Evolutionary conservation across 2,888 invertebrate genomes (phyloP), one percentile per base, ranked within the genome.

Genomic region (Brachypterus glaber): DNA sequence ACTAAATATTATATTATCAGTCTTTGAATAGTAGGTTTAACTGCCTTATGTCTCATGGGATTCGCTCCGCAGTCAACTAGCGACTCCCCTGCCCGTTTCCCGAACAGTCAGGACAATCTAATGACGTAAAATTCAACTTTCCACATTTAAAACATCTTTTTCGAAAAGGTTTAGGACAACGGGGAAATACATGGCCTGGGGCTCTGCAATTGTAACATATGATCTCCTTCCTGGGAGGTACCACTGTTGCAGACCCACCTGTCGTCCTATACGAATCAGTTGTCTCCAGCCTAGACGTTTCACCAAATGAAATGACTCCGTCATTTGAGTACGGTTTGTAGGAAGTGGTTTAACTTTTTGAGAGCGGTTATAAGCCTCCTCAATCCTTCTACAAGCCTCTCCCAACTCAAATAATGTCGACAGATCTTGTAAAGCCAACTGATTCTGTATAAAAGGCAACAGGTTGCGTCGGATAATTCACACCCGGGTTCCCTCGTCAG

Each of bases 391-490:
- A 11, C 7, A 1, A 17, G 12, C 5, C 13, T 15, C n/a, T 13
- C 12, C 12, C 24, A 35, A 30, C 9, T 35, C 35, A 5, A 25
- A 30, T 18, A 39, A 12, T 7, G 39, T 21, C 13, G 4, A 7
- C 8, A 35, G 21, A 11, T 18, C 3, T 2, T 39, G 21, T 4
- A 35, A 17, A n/a, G 35, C 29, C 14, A 39, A 15, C n/a, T 35
- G 33, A 7, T 32, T 11, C 17, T 38, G 32, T 5, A 33, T 26
- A 18, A 25, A 25, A 2, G 41, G 41, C 2, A 37, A 8, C 2
- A 41, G 29, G 24, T 41, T 38, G 17, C 38, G 13, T 12, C 12
- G 17, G 14, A 41, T 41, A 16, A 38, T n/a, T 8, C 38, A 21
- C n/a, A 39, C 31, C 8, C 40, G 16, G 12, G 13, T 5, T 3